Evolutionary conservation across 2,113 vertebrate species (phyloP).

Genomic region (Strigops habroptila): DNA sequence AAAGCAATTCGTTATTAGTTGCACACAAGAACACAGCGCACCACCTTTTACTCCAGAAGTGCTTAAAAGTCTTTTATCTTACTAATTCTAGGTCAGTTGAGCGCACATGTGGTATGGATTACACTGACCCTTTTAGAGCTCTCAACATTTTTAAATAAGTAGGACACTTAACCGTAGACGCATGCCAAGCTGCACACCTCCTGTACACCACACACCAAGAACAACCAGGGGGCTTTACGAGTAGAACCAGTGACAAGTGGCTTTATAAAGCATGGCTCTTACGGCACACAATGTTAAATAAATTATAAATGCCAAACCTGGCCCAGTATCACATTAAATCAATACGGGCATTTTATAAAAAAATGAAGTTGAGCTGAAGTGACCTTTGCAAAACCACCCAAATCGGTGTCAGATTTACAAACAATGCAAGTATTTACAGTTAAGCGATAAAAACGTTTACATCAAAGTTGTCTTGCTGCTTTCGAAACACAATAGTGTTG

Average conservation of each 20-base stretch:
- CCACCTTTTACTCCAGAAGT: not conserved
- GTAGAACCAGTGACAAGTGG: not conserved
- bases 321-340: not conserved
- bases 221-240: not conserved
- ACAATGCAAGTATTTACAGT: not conserved
- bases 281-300: not conserved
- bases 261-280: not conserved
- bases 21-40: rapidly evolving
- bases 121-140: constrained; percentile 17
- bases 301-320: not conserved
- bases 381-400: not conserved
- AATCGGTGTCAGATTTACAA: not conserved
- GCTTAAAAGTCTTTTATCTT: not conserved
- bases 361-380: not conserved
- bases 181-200: not conserved
- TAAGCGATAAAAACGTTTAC: not conserved
- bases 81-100: constrained; percentile 30
- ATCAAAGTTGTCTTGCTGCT: not conserved
- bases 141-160: constrained; percentile 16
- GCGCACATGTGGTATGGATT: not conserved
- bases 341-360: not conserved
- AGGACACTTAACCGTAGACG: not conserved
- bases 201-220: not conserved
- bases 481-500: not conserved
- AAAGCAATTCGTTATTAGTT: not conserved